Evolutionary conservation across 2,888 invertebrate genomes (phyloP), one percentile per base, ranked within the genome.

Genomic region (Philereme transversata): DNA sequence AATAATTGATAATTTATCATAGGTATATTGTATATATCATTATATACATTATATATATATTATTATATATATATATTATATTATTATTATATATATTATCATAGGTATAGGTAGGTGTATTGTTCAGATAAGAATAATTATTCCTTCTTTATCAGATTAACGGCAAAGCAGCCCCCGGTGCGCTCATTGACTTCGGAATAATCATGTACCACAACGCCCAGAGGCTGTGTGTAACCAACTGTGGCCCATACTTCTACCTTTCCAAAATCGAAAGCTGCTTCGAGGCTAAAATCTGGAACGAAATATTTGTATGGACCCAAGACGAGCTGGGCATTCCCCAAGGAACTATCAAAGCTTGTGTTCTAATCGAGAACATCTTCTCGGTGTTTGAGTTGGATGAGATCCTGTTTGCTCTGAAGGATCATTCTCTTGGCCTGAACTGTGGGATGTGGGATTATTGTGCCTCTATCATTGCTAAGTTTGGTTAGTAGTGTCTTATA

Each of bases 381-480:
- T 94, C 95, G 0, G 88, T 93, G 4, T 96, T 95, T 86, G 94
- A 95, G 83, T 89, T 95, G 86, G 95, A 96, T 51, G 94, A 95
- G 75, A 96, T 96, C 63, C 86, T 96, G 57, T 95, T 91, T 79
- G 94, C 94, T 9, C 78, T 96, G 44, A 92, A 84, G 67, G 94
- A 95, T 57, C 95, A 95, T 81, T 95, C 95, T 0, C 81, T 95
- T 43, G 96, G 96, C 4, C 87, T 96, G 3, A 96, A 96, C 78
- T 96, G 95, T 81, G 96, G 96, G 4, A 94, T 96, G 69, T 96
- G 96, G 96, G 96, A 96, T 77, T 96, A 96, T 77, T 93, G 94
- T 56, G 95, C 95, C 0, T 95, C 94, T 4, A 94, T 95, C 53
- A 93, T 95, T 68, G 89, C 93, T 35, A 95, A 95, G 79, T 94